These are phyloP conservation scores for Patagioenas fasciata DNA, from an alignment of 2,113 vertebrate species.

Conservation along the genomic window DNA sequence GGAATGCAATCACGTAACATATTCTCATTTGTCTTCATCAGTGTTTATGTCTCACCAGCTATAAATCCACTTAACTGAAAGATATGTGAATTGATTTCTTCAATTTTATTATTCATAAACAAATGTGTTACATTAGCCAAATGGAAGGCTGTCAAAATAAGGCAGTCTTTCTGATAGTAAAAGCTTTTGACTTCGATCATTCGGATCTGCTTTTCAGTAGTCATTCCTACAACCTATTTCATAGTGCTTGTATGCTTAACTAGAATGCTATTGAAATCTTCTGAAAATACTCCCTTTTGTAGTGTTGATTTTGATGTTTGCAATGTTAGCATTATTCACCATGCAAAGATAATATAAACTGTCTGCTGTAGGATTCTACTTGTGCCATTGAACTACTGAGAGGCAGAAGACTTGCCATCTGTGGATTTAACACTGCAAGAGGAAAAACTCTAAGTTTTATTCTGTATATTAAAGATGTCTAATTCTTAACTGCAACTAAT, in stretches of 20 bases:
- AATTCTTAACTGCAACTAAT: not conserved
- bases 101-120: conserved; percentile 13
- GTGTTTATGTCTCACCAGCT: not conserved
- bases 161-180: conserved; percentile 56
- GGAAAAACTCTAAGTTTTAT: not conserved
- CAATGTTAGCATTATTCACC: conserved; percentile 46
- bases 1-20: not conserved
- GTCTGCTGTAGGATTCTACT: conserved; percentile 33
- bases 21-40: not conserved
- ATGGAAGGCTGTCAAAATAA: conserved; percentile 43
- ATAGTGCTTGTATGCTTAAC: conserved; percentile 20
- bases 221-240: conserved; percentile 25
- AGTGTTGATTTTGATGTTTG: not conserved
- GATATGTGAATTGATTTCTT: conserved; percentile 52
- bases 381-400: conserved; percentile 15
- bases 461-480: not conserved
- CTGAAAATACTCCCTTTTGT: conserved; percentile 6
- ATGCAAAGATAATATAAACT: conserved; percentile 42
- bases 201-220: conserved; percentile 17
- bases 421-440: not conserved
- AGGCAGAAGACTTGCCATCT: conserved; percentile 38
- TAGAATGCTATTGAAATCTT: conserved; percentile 48
- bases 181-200: conserved; percentile 50
- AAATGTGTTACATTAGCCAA: conserved; percentile 26
- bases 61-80: conserved; percentile 63